Evolutionary conservation across 1,140 invertebrate species (phyloP), one percentile per base, ranked within the genome.

Genomic region (Drosophila punjabiensis): DNA sequence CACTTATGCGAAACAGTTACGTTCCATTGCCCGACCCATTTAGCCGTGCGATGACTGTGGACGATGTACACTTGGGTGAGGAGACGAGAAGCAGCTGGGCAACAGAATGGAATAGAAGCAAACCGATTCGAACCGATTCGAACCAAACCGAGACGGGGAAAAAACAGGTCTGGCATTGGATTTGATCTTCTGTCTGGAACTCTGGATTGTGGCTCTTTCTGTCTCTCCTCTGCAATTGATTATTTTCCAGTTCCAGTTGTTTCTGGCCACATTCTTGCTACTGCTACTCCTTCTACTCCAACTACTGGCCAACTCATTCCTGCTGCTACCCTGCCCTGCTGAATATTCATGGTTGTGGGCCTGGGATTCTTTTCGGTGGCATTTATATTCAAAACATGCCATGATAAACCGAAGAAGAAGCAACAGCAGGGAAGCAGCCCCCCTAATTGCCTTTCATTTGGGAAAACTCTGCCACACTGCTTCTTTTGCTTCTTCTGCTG

Each of bases 1-100:
- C 83, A 86, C 58, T 80, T 80, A 87, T 80, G 83, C 83, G 83
- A 82, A 87, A 87, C 83, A 87, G 83, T 87, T 87, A 87, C 83
- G 83, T 82, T 82, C 81, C 79, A 87, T 87, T 87, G 83, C 76
- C 61, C 83, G 81, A 83, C 81, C 81, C 81, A 83, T 78, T 83
- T 83, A 79, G 76, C 69, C 48, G 30, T 20, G 32, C 24, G 33
- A 43, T 35, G 59, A 59, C n/a, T 45, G 43, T 18, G 43, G 43
- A 41, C 39, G 43, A 41, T 16, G 4, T 18, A 18, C 37, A 47
- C 16, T n/a, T 28, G 48, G 43, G 18, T 10, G 41, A 10, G 32
- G 20, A 24, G 32, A 53, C 52, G 32, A 37, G 20, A n/a, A 10
- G 47, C 16, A 52, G 18, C 28, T 20, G 37, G 37, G 35, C 13